Evolutionary conservation across 2,888 invertebrate species (phyloP), one percentile per base, ranked within the genome.

Genomic region (Autographa gamma): DNA sequence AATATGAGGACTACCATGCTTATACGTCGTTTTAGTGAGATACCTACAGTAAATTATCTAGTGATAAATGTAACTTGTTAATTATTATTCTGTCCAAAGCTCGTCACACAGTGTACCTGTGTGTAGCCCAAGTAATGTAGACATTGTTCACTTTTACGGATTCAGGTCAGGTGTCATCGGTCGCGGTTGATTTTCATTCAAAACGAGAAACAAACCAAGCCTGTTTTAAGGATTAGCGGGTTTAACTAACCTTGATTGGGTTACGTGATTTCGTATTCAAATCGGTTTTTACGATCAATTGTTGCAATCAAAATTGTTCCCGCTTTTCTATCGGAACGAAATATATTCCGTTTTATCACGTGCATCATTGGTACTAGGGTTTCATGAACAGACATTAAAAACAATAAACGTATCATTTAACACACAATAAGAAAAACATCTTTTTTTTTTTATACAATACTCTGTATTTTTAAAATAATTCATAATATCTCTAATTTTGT

Each of bases 161-260:
- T 84, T 84, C 82, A 70, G 77, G 82, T 79, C 84, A 65, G 71
- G 76, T 82, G 69, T 63, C 75, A 73, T 54, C 59, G 69, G 13
- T 71, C 63, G 64, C 13, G 25, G 69, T 54, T 66, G 71, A 83
- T 81, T 81, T 70, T 63, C 66, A 81, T 81, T 77, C 73, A 72
- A 63, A 75, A 66, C 32, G 54, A 65, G 69, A 61, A 59, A 43
- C 61, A 66, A 25, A 48, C n/a, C 52, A 16, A n/a, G 11, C 75
- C 66, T 74, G 65, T 74, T 74, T 60, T 25, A 66, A 34, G 56
- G 61, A 82, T 79, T 75, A 62, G 34, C 25, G 54, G 19, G 38
- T 79, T 70, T 64, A 72, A 73, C 60, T n/a, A 81, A 34, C 43
- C 4, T 48, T 58, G 41, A 63, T 67, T 62, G 41, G 58, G 43